Conservation (phyloP, 2,797 vertebrate genomes). For the Falco biarmicus region DNA sequence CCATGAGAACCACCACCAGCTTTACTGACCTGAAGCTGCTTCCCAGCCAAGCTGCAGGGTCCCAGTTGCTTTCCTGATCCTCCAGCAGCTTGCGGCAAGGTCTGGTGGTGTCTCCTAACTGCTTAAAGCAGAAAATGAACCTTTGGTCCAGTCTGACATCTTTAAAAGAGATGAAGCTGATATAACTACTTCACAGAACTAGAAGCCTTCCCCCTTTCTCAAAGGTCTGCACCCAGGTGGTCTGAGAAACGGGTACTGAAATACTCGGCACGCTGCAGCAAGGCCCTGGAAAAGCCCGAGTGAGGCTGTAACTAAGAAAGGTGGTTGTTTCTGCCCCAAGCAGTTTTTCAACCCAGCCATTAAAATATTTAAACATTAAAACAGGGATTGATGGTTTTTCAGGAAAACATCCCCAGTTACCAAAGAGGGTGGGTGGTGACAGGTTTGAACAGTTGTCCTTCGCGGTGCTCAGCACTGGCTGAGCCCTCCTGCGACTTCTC, state of each 20-base stretch:
- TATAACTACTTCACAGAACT: fast-evolving
- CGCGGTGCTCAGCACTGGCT: background rate
- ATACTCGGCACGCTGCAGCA: too few species aligned
- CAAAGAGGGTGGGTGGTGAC: background rate
- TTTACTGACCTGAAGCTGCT: background rate
- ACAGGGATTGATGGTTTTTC: fast-evolving
- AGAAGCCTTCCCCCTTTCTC: background rate
- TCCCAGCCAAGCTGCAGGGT: background rate
- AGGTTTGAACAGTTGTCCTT: too few species aligned
- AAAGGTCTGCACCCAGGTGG: background rate
- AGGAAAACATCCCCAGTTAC: background rate
- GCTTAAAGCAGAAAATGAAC: background rate
- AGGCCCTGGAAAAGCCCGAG: fast-evolving
- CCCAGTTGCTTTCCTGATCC: background rate
- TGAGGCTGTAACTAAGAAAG: fast-evolving
- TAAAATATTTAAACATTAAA: background rate
- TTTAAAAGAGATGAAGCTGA: background rate
- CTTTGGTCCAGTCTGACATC: too few species aligned
- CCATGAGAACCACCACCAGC: background rate
- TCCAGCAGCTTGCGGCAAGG: background rate
- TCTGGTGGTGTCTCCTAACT: fast-evolving
- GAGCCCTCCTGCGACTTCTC: background rate
- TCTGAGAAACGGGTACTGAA: background rate
- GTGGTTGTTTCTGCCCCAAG: background rate
- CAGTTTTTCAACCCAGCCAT: background rate